Base-by-base conservation (phyloP, 2,797 vertebrate species). In the Falco cherrug region DNA sequence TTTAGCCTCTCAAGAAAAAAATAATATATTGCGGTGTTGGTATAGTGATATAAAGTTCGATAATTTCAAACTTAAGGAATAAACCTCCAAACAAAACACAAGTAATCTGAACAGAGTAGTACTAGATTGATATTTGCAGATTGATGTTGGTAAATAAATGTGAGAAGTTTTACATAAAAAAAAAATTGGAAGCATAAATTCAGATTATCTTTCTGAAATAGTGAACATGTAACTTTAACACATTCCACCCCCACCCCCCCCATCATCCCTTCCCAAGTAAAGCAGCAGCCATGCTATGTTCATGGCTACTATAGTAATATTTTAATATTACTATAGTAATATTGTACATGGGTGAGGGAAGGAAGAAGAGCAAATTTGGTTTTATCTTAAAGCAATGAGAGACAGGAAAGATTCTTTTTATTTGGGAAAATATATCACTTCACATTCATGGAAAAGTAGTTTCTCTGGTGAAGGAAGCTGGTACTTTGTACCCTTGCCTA, bases 171-270 rank as follows among this genome's bases (percentile, higher is more conserved):
- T 78, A 43, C 18, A 12, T 11, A 24, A 69, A 43, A 43, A 80
- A 6, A 6, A 22, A 25, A 57, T 12, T 51, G 60, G 13, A 59
- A 77, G 4, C 22, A 37, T 82, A 50, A 71, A 53, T 73, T 73
- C 75, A 18, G 47, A 47, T 53, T 45, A 17, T 68, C 11, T 64
- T 76, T 85, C 59, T 8, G 2, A 74, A 90, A 56, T 22, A 53
- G 2, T 13, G 26, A 50, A 22, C 11, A 10, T n/a, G 10, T 60
- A 60, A 51, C 29, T 77, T 74, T 64, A 71, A 15, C 7, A 18
- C 6, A 9, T 51, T 51, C n/a, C 28, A 3, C 1, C 0, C 5
- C 39, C 19, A 37, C 37, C 37, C 10, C 10, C 37, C 37, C 37
- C 37, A 37, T 13, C 39, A 41, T 13, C 39, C 39, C 39, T 41